Conservation (phyloP, 1,140 invertebrate species). For the Drosophila subpulchrella region DNA sequence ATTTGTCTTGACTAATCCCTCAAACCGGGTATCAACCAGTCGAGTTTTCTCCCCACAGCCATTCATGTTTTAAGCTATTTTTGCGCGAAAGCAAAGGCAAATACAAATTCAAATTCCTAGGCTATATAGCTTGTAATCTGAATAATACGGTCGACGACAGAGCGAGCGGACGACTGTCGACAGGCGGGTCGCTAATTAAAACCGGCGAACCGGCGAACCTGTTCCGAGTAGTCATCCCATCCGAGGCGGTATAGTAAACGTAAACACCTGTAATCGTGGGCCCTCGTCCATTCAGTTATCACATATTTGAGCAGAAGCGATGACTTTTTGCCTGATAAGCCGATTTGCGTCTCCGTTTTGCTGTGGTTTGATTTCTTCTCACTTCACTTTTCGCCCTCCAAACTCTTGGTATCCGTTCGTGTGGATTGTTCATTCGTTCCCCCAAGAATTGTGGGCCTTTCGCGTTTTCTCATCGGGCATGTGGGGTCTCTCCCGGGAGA, state of each 20-base stretch:
- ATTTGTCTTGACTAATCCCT: background rate
- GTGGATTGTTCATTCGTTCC: constrained; percentile 36
- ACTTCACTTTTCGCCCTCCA: constrained; percentile 19
- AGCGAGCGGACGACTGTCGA: constrained; percentile 24
- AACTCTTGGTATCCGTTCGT: constrained; percentile 45
- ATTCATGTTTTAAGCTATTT: constrained; percentile 58
- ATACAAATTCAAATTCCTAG: constrained; percentile 64
- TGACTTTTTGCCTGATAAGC: constrained; percentile 71
- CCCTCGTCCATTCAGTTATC: constrained; percentile 67
- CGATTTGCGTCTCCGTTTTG: constrained; percentile 73
- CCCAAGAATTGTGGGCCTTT: constrained; percentile 26
- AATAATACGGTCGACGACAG: constrained; percentile 59
- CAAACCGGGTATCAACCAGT: constrained; percentile 22
- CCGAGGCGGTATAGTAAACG: constrained; percentile 44
- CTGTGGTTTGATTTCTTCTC: constrained; percentile 9
- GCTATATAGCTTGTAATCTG: constrained; percentile 73
- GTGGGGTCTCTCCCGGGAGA: constrained; percentile 6
- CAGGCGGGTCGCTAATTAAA: constrained; percentile 70
- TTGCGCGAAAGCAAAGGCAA: constrained; percentile 50
- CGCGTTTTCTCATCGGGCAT: constrained; percentile 14
- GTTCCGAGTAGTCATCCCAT: constrained; percentile 41
- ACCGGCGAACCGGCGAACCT: constrained; percentile 43
- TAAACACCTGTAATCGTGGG: constrained; percentile 78
- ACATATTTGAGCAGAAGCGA: constrained; percentile 59
- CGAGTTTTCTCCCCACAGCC: background rate